Evolutionary conservation across 2,797 vertebrate genomes (phyloP).

Genomic region (Parotocinclus haroldoi): DNA sequence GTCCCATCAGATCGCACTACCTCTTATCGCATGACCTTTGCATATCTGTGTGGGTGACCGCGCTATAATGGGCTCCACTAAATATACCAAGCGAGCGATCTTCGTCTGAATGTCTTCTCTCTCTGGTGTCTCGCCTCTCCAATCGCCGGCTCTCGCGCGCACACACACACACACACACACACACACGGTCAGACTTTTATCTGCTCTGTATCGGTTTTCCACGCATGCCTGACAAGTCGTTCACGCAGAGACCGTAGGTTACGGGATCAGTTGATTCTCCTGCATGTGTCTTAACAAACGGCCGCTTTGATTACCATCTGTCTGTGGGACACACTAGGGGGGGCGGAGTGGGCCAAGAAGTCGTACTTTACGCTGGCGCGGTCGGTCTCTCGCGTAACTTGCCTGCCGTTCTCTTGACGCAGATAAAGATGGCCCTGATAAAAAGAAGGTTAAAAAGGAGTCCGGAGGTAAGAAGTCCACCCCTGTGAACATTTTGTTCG

Average conservation of each 20-base stretch:
- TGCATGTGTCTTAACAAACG: constrained; percentile 39
- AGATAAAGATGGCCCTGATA: constrained; percentile 98
- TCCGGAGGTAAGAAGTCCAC: constrained; percentile 88
- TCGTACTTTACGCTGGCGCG: background rate
- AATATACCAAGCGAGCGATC: too few species aligned
- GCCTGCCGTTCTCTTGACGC: constrained; percentile 42
- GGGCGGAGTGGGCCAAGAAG: background rate
- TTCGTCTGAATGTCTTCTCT: background rate
- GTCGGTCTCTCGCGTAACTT: background rate
- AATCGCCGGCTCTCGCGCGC: too few species aligned
- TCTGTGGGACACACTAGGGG: background rate
- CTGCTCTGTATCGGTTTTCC: constrained; percentile 22
- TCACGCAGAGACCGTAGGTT: constrained; percentile 6
- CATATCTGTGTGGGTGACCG: too few species aligned
- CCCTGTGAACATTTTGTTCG: constrained; percentile 92
- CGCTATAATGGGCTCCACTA: background rate
- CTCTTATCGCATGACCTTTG: constrained; percentile 22
- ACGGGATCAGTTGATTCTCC: background rate
- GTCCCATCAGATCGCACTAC: constrained; percentile 6
- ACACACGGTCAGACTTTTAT: constrained; percentile 16
- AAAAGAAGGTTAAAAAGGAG: constrained; percentile 97
- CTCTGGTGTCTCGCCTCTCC: too few species aligned
- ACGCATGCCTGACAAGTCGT: constrained; percentile 33
- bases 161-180: too few species aligned
- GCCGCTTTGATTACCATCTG: background rate